These are phyloP conservation scores for Xiphophorus birchmanni DNA, from an alignment of 2,797 vertebrate species.

Conservation along the genomic window DNA sequence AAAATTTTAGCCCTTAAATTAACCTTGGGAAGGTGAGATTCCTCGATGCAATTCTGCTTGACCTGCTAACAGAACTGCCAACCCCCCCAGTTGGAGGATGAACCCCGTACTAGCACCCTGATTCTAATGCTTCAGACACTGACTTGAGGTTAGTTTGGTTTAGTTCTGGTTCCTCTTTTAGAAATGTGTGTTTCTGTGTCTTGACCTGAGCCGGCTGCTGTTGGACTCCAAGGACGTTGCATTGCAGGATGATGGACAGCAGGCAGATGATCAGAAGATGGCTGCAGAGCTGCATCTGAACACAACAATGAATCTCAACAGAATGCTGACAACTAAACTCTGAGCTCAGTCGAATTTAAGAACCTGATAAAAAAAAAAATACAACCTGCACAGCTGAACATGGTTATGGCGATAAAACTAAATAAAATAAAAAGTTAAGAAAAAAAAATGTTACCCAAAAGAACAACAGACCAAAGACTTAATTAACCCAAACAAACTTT, in stretches of 20 bases:
- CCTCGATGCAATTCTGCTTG: no score
- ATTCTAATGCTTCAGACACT: background rate
- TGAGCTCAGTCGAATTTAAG: no score
- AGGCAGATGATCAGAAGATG: constrained; percentile 71
- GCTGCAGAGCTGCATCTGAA: constrained; percentile 85
- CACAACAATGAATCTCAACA: constrained; percentile 50
- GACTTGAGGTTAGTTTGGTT: background rate
- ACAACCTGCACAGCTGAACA: no score
- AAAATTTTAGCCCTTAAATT: no score
- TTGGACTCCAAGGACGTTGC: constrained; percentile 64
- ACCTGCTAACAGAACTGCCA: no score
- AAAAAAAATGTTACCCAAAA: background rate
- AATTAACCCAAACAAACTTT: background rate
- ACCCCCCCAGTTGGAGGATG: no score
- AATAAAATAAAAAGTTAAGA: background rate
- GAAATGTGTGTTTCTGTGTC: background rate
- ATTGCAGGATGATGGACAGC: constrained; percentile 73
- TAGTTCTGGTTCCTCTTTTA: background rate
- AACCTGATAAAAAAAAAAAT: no score
- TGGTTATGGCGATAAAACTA: background rate
- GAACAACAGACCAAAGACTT: background rate
- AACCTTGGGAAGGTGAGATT: no score
- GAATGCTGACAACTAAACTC: background rate
- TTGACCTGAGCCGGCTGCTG: constrained; percentile 78
- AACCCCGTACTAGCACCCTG: no score